Conservation (phyloP, 2,797 vertebrate genomes). For the Pipistrellus nathusii region DNA sequence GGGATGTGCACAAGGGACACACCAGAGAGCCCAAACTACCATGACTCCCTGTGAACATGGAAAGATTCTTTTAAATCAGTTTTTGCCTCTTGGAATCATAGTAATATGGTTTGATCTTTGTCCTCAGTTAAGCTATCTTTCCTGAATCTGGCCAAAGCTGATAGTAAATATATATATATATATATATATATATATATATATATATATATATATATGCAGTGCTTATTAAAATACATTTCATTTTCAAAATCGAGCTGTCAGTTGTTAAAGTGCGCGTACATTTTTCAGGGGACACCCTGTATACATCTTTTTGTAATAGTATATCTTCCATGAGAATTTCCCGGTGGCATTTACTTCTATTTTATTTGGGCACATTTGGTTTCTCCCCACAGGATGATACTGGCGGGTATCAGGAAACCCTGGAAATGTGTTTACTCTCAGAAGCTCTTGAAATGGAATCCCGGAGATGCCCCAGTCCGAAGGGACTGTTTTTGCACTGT, state of each 20-base stretch:
- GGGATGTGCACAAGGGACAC: too few relatives aligned
- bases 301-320: not conserved
- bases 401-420: slow-evolving; percentile 64
- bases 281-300: too few relatives aligned
- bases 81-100: not conserved
- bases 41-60: not conserved
- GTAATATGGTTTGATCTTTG: not conserved
- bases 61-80: not conserved
- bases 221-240: too few relatives aligned
- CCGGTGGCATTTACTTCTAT: slow-evolving; percentile 44
- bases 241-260: too few relatives aligned
- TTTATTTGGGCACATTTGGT: slow-evolving; percentile 63
- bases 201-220: too few relatives aligned
- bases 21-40: not conserved
- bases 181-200: too few relatives aligned
- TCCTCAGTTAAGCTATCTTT: slow-evolving; percentile 29
- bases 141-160: slow-evolving; percentile 45
- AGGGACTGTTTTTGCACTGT: slow-evolving; percentile 61
- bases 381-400: slow-evolving; percentile 57
- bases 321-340: slow-evolving; percentile 38
- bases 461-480: slow-evolving; percentile 50
- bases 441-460: slow-evolving; percentile 70
- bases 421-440: slow-evolving; percentile 67
- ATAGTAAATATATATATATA: not conserved
- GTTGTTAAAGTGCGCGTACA: too few relatives aligned